These are phyloP conservation scores for Morpho helenor DNA, from an alignment of 2,888 invertebrate species.

Conservation along the genomic window DNA sequence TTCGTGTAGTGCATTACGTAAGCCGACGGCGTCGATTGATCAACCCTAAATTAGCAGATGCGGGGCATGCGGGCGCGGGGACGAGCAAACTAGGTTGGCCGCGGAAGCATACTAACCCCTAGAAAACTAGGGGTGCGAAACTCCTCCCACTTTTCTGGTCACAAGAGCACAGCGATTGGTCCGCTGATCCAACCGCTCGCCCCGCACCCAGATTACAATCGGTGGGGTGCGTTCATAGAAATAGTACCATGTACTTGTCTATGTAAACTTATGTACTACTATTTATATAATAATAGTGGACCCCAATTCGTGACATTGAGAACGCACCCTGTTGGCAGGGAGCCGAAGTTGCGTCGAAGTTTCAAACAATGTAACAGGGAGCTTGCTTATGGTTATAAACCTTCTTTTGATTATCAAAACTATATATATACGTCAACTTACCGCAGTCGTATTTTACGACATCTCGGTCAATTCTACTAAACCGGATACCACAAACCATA, in stretches of 20 bases:
- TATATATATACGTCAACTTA: too few species aligned
- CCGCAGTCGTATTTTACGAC: too few species aligned
- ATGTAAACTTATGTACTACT: constrained; percentile 56
- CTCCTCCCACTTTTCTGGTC: constrained; percentile 79
- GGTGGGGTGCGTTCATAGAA: constrained; percentile 78
- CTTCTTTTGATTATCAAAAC: too few species aligned
- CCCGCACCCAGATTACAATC: constrained; percentile 78
- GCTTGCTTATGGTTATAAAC: too few species aligned
- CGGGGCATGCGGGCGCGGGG: constrained; percentile 54
- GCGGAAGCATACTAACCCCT: constrained; percentile 80
- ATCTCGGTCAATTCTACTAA: too few species aligned
- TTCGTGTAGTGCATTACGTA: constrained; percentile 62
- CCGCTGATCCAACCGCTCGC: constrained; percentile 66
- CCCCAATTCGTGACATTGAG: constrained; percentile 72
- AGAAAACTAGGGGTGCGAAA: constrained; percentile 80
- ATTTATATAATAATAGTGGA: constrained; percentile 47
- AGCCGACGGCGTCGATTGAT: constrained; percentile 68
- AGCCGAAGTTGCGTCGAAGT: constrained; percentile 1
- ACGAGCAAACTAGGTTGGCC: constrained; percentile 76
- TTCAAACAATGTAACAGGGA: neutral
- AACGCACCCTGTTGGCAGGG: constrained; percentile 35
- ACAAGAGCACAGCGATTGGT: constrained; percentile 76
- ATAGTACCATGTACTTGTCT: constrained; percentile 69
- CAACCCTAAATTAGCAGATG: constrained; percentile 75
- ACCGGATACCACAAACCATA: too few species aligned